Evolutionary conservation across 2,888 invertebrate species (phyloP).

Genomic region (Agrotis ipsilon): DNA sequence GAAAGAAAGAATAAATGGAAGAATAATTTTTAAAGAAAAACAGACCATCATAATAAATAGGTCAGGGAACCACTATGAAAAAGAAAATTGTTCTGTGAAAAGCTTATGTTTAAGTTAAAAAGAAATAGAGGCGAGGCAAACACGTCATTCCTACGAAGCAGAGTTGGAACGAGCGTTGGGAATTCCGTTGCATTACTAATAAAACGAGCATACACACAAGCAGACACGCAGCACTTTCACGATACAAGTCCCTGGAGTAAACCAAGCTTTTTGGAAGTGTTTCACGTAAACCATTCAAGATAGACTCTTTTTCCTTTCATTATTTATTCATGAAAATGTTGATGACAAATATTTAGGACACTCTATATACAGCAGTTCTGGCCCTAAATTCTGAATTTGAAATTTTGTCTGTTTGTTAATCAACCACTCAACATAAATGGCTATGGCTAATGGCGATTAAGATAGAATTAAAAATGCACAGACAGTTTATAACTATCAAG

Average conservation of each 20-base stretch:
- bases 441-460: too few species aligned
- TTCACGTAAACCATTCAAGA: slow-evolving; percentile 17
- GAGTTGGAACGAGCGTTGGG: slow-evolving; percentile 50
- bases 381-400: background rate
- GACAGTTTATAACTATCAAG: too few species aligned
- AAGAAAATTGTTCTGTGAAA: slow-evolving; percentile 24
- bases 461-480: too few species aligned
- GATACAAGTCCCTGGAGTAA: slow-evolving; percentile 41
- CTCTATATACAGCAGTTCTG: background rate
- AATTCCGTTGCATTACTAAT: slow-evolving; percentile 65
- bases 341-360: slow-evolving; percentile 13
- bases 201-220: slow-evolving; percentile 55
- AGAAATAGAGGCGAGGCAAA: slow-evolving; percentile 35
- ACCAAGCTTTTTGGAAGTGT: slow-evolving; percentile 39
- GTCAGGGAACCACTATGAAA: slow-evolving; percentile 13
- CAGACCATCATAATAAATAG: slow-evolving; percentile 25
- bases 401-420: too few species aligned
- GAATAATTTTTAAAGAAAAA: slow-evolving; percentile 17
- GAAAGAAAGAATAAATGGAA: slow-evolving; percentile 12
- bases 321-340: slow-evolving; percentile 22
- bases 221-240: slow-evolving; percentile 51
- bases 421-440: too few species aligned
- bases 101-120: slow-evolving; percentile 21
- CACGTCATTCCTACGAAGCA: slow-evolving; percentile 49
- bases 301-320: slow-evolving; percentile 17